A percentile compares a stretch with the other conserved stretches of the same genome.
Evolutionary conservation across 2,797 vertebrate genomes (phyloP).

Genomic region (Denticeps clupeoides): DNA sequence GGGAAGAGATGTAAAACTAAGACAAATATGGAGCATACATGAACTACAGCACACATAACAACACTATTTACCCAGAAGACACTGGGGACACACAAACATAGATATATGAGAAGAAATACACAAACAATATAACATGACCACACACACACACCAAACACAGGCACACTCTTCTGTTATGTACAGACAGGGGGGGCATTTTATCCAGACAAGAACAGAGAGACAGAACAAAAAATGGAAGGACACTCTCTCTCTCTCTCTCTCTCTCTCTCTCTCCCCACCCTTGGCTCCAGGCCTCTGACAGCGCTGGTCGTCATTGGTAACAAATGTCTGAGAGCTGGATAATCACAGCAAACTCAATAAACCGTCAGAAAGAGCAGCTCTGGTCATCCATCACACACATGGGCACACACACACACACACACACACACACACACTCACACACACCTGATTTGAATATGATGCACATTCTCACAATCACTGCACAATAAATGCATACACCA

Average conservation of each 20-base stretch:
- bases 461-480: neutral
- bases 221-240: neutral
- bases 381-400: slow-evolving; percentile 40
- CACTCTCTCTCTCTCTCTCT: slow-evolving; percentile 17
- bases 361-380: slow-evolving; percentile 77
- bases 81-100: too few relatives aligned
- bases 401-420: slow-evolving; percentile 54
- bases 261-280: slow-evolving; percentile 39
- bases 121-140: slow-evolving; percentile 3
- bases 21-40: too few relatives aligned
- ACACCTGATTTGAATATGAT: neutral
- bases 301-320: slow-evolving; percentile 73
- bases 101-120: too few relatives aligned
- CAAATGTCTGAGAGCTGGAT: slow-evolving; percentile 85
- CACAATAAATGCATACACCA: neutral
- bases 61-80: too few relatives aligned
- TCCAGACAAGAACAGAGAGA: neutral
- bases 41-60: too few relatives aligned
- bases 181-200: too few relatives aligned
- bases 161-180: too few relatives aligned
- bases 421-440: slow-evolving; percentile 36
- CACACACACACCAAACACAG: neutral
- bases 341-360: slow-evolving; percentile 99
- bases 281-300: slow-evolving; percentile 56
- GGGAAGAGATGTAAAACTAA: too few relatives aligned